Conservation (phyloP, 2,888 invertebrate genomes). For the Azorinus chamasolen region DNA sequence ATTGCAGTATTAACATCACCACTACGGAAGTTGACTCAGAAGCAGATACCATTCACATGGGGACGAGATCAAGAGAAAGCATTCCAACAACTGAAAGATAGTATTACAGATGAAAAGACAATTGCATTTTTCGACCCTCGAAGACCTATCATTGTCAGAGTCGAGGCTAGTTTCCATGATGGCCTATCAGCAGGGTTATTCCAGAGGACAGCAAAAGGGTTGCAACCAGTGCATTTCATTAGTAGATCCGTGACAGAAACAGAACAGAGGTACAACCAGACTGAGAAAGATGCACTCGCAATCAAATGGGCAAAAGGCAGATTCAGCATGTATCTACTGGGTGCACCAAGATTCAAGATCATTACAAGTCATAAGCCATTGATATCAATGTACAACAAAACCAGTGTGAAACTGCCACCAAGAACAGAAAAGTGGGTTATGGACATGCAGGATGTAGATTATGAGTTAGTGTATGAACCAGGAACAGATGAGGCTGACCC, state of each 20-base stretch:
- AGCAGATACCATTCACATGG: conserved; percentile 16
- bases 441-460: conserved; percentile 33
- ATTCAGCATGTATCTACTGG: conserved; percentile 44
- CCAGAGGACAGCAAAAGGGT: not conserved
- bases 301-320: conserved; percentile 17
- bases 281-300: conserved; percentile 18
- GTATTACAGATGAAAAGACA: conserved; percentile 16
- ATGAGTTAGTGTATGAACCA: too few relatives aligned
- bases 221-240: too few relatives aligned
- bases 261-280: conserved; percentile 23
- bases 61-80: conserved; percentile 18
- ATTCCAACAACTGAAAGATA: conserved; percentile 27
- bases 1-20: conserved; percentile 20
- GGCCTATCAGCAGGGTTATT: conserved; percentile 15
- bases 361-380: conserved; percentile 23
- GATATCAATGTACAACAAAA: conserved; percentile 35
- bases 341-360: conserved; percentile 41
- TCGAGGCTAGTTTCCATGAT: conserved; percentile 18
- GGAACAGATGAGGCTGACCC: conserved; percentile 39
- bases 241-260: too few relatives aligned
- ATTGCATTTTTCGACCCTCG: conserved; percentile 24
- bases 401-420: not conserved
- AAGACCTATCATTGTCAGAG: conserved; percentile 25
- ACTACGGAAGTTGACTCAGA: conserved; percentile 13
- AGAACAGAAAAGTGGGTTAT: conserved; percentile 2